phyloP scores from a whole-genome alignment of 2,888 invertebrate species.

The Chrysotoxum bicinctum region DNA sequence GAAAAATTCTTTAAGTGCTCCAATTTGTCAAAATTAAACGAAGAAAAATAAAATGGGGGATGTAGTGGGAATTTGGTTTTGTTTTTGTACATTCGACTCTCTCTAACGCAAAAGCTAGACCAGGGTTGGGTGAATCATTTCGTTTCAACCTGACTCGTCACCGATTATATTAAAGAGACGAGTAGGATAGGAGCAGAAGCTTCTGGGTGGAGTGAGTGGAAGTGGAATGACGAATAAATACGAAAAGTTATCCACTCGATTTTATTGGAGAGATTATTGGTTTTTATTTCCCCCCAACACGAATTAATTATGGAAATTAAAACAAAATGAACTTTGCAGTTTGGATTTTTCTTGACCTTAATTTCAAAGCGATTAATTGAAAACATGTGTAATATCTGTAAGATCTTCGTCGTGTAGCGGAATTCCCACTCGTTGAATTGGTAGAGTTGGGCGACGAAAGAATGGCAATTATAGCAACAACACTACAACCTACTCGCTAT shows the following conservation, averaged over 20 bases:
- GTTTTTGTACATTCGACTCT: constrained; percentile 55
- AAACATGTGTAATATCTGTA: neutral
- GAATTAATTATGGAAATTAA: constrained; percentile 17
- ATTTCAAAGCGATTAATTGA: neutral
- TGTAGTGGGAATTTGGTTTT: constrained; percentile 18
- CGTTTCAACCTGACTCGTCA: constrained; percentile 36
- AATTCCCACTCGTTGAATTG: constrained; percentile 34
- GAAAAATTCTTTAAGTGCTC: neutral
- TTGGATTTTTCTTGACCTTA: neutral
- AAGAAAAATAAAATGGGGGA: constrained; percentile 17
- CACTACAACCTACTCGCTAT: neutral
- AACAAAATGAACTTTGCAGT: neutral
- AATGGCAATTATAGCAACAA: neutral
- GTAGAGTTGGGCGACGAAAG: neutral
- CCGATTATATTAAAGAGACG: constrained; percentile 55
- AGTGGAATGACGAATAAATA: neutral
- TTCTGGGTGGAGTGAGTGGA: neutral
- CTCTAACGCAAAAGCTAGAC: constrained; percentile 31
- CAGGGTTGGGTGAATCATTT: constrained; percentile 50
- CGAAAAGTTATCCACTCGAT: constrained; percentile 40
- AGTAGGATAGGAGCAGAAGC: neutral
- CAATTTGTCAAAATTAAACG: constrained; percentile 17
- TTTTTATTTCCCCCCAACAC: neutral
- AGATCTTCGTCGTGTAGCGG: neutral
- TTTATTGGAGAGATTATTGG: constrained; percentile 13